Base-by-base conservation (phyloP, 1,140 invertebrate genomes). In the Lepidurus packardi region DNA sequence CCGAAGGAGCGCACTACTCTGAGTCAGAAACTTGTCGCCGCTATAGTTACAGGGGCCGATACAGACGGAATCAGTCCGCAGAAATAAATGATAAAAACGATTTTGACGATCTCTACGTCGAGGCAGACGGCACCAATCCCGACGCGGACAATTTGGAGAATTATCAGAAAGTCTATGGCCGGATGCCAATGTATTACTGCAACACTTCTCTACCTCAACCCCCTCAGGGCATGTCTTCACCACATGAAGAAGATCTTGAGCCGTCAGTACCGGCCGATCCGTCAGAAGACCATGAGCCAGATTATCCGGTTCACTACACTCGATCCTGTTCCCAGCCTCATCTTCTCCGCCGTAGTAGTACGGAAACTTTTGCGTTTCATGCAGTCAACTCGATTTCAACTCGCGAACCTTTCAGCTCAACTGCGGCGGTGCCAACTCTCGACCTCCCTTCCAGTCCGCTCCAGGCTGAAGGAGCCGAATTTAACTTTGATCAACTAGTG, bases 401-500 rank as follows among this genome's bases (percentile, higher is more conserved):
- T 11, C 53, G 16, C 21, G 53, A 65, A 21, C 13, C n/a, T 13
- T 65, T 65, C 53, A 65, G 6, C 6, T 65, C 53, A 34, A 34
- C 3, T 16, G 3, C 45, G 6, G 53, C 53, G 13, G 16, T 65
- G 13, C 73, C 76, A 13, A 24, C 47, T 24, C n/a, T 24, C 34
- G 4, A 34, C 4, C 34, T 41, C 1, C 25, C 43, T 6, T 65
- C 43, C n/a, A 77, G 47, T 73, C 77, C 79, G 2, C 77, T 74
- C 34, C 76, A 79, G n/a, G 74, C 78, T 53, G 44, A 78, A 42
- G 81, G 81, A 41, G 79, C 77, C 21, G 81, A 82, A 45, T 82
- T 82, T 77, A 82, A 82, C 77, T 77, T 82, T 10, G 82, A 82
- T 78, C 82, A 82, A 45, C 80, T 82, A 74, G 80, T 82, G 65